A percentile compares a stretch with the other conserved stretches of the same genome.
phyloP scores from a whole-genome alignment of 2,113 vertebrate genomes.

The Plotosus lineatus region DNA sequence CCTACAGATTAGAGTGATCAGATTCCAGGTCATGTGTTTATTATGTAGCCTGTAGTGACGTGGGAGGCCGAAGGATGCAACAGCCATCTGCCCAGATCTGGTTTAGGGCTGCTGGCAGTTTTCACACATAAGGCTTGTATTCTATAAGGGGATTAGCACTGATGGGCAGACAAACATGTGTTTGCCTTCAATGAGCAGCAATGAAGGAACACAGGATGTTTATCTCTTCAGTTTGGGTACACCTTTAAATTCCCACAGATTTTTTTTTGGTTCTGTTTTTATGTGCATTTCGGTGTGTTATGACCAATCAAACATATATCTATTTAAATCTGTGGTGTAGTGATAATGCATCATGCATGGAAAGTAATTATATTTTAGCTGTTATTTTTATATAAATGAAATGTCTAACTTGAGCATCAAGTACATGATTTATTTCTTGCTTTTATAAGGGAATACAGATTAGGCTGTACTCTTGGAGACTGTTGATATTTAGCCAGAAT shows the following conservation, averaged over 20 bases:
- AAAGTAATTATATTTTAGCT: not conserved
- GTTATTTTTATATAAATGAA: not conserved
- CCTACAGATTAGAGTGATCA: conserved; percentile 46
- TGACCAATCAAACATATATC: not conserved
- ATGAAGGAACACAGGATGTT: conserved; percentile 43
- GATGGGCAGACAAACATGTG: conserved; percentile 43
- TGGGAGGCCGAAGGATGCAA: conserved; percentile 58
- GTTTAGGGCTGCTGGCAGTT: conserved; percentile 54
- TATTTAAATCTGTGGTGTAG: not conserved
- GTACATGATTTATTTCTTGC: not conserved
- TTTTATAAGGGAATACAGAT: not conserved
- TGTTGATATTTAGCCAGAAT: conserved; percentile 30
- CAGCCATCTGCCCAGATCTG: conserved; percentile 71
- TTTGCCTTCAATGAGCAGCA: conserved; percentile 38
- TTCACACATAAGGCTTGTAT: conserved; percentile 58
- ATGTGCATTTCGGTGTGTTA: not conserved
- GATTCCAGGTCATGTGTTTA: conserved; percentile 58
- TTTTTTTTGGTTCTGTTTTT: not conserved
- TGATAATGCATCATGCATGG: not conserved
- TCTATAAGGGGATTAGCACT: conserved; percentile 62
- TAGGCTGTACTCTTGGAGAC: conserved; percentile 15
- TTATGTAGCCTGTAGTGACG: conserved; percentile 50
- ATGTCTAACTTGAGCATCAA: not conserved
- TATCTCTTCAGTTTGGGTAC: conserved; percentile 43
- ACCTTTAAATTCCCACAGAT: not conserved